Base-by-base conservation (phyloP, 2,113 vertebrate species). In the Eleginops maclovinus region DNA sequence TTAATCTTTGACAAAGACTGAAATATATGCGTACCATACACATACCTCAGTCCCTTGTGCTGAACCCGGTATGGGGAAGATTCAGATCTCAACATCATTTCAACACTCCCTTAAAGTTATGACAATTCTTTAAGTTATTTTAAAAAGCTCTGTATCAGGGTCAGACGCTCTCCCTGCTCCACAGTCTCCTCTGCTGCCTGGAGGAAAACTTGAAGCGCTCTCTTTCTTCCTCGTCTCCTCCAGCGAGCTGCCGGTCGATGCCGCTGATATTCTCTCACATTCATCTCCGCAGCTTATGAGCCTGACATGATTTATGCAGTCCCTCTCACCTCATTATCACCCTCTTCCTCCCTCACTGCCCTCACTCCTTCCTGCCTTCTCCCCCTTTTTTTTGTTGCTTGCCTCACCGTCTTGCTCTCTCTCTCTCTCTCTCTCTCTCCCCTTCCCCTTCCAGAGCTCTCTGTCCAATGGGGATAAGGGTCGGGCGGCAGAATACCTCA, bases 401-500 rank as follows among this genome's bases (percentile, higher is more conserved):
- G n/a, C 21, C 60, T 76, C 58, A 22, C 53, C 59, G 21, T 56
- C 43, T 60, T 56, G 44, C 56, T 56, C 75, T 51, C 55, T 68
- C 41, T 19, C 31, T 31, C 28, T 66, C 43, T 49, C 65, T 80
- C 71, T 47, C 53, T 59, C 13, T n/a, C 36, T 12, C 40, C 36
- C 50, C 61, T 40, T 16, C 16, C 22, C 72, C 76, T 64, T 73
- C 49, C 88, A 95, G 95, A 95, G 95, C 86, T 95, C 94, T 67
- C 90, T 95, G 79, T 94, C 94, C 83, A 95, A 95, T 0, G 96
- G 96, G 67, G 97, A 97, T 44, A 96, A 97, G 76, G 95, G 96
- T 12, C 94, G 97, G 46, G 67, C 93, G 22, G 91, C 96, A 0
- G 97, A 98, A 88, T 98, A 97, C 93, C 94, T 97, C 92, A 97